Base-by-base conservation (phyloP, 2,113 vertebrate species). In the Macroglossus sobrinus region DNA sequence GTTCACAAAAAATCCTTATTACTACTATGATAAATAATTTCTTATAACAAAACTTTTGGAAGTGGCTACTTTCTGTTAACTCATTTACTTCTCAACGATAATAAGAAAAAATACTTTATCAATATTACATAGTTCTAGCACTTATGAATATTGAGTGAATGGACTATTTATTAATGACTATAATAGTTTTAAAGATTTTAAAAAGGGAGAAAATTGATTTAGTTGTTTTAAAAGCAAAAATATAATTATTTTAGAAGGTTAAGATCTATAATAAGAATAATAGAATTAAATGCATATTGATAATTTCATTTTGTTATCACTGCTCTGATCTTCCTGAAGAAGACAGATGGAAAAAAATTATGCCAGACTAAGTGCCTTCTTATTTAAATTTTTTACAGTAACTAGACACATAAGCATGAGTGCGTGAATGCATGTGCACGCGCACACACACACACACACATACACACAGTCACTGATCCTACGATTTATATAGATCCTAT, bases 221-320 rank as follows among this genome's bases (percentile, higher is more conserved):
- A 91, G 8, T 61, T 94, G 14, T 78, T 94, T 88, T n/a, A 74
- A 91, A 90, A 82, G 7, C 57, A 93, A 80, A 80, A 28, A 18
- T 47, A 22, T 59, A 79, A 47, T 30, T 91, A 76, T 87, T 76
- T 91, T 69, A 78, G 45, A 84, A 91, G 30, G n/a, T 66, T 75
- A 66, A 40, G 4, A 63, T 55, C 14, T 63, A 7, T 38, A 68
- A 50, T 28, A 43, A 14, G 89, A 95, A 69, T 84, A 50, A 90
- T 53, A 64, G 0, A 90, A 92, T 53, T 50, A 69, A 90, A 45
- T 85, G 14, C 5, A 59, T 69, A 47, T 45, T 84, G 4, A 68
- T 53, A 85, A 45, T 24, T 21, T 12, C 2, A 21, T 55, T 75
- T 43, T 88, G 3, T 72, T 85, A 35, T 95, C 3, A 59, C 7